Evolutionary conservation across 2,888 invertebrate genomes (phyloP).

Genomic region (Carcina quercana): DNA sequence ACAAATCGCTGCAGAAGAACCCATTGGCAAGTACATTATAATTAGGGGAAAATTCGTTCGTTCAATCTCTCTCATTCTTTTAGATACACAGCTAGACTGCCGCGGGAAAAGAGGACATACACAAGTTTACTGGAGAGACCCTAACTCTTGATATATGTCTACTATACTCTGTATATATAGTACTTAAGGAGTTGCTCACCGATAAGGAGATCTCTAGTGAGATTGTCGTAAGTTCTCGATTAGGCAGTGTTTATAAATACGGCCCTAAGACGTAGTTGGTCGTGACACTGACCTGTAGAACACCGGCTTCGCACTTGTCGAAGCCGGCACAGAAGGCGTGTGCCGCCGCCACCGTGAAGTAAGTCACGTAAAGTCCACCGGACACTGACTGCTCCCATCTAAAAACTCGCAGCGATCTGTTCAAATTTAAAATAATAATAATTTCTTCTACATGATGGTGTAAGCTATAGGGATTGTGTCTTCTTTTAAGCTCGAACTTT

Average conservation of each 20-base stretch:
- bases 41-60: too few species aligned
- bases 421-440: too few species aligned
- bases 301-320: slow-evolving; percentile 17
- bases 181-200: neutral
- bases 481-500: too few species aligned
- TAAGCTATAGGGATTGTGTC: too few species aligned
- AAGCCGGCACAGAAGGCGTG: slow-evolving; percentile 32
- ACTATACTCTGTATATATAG: neutral
- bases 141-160: neutral
- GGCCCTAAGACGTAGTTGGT: too few species aligned
- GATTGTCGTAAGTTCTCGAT: neutral
- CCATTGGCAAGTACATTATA: too few species aligned
- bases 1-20: too few species aligned
- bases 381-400: slow-evolving; percentile 51
- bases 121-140: neutral
- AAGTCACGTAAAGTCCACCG: slow-evolving; percentile 48
- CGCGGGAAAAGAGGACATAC: too few species aligned
- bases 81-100: too few species aligned
- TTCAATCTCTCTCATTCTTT: too few species aligned
- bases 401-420: slow-evolving; percentile 38
- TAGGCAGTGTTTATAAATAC: too few species aligned
- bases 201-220: neutral
- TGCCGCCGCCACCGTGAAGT: slow-evolving; percentile 29
- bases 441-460: too few species aligned
- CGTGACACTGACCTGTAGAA: slow-evolving; percentile 38